A percentile compares a stretch with the other conserved stretches of the same genome.
Evolutionary conservation across 2,797 vertebrate genomes (phyloP).

Genomic region (Falco novaeseelandiae): DNA sequence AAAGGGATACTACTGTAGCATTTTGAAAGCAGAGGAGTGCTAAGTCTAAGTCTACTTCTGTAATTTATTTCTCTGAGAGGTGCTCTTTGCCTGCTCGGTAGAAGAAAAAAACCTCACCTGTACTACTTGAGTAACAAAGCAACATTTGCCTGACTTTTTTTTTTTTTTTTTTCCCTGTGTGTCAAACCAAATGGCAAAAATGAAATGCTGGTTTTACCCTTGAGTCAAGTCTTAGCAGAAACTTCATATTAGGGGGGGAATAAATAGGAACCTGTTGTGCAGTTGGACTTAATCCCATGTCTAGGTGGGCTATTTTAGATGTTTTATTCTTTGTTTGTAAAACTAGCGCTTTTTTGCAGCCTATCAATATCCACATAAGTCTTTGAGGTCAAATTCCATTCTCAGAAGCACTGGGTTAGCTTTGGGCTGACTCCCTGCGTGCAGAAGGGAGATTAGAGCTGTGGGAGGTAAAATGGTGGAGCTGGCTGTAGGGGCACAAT

Average conservation of each 20-base stretch:
- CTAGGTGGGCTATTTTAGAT: neutral
- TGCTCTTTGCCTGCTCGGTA: neutral
- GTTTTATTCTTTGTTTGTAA: neutral
- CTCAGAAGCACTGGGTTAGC: neutral
- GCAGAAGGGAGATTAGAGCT: slow-evolving; percentile 1
- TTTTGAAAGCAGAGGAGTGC: neutral
- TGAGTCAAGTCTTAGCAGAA: neutral
- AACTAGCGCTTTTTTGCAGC: neutral
- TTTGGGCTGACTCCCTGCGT: neutral
- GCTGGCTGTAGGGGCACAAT: neutral
- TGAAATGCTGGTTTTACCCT: neutral
- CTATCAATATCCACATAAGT: neutral
- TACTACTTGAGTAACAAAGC: neutral
- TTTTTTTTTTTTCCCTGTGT: neutral
- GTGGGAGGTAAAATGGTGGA: neutral
- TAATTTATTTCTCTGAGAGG: neutral
- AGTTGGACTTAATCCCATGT: neutral
- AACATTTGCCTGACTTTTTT: neutral
- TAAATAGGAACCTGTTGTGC: neutral
- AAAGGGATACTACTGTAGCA: neutral
- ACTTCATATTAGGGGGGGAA: neutral
- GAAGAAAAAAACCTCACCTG: neutral
- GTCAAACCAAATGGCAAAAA: neutral
- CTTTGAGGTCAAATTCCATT: slow-evolving; percentile 8
- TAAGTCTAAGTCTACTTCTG: neutral